Evolutionary conservation across 2,888 invertebrate genomes (phyloP), one percentile per base, ranked within the genome.

Genomic region (Girardia tigrina): DNA sequence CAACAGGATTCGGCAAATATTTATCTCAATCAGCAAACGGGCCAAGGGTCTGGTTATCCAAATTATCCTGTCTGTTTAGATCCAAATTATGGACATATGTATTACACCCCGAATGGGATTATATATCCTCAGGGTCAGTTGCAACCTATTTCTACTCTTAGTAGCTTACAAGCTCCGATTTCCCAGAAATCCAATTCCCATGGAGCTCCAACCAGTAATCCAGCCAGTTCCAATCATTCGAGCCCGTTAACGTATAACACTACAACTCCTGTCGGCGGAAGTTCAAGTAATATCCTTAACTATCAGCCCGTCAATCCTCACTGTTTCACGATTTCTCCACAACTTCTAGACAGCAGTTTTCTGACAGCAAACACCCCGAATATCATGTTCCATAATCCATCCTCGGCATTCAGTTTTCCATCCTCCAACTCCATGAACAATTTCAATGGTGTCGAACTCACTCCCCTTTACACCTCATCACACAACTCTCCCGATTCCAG

Each of bases 21-120:
- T 12, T 56, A 56, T 56, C 56, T 56, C n/a, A n/a, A 23, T 23
- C 56, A 56, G 23, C 56, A 56, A 56, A 56, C 56, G 6, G 56
- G 56, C n/a, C 56, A 56, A n/a, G 56, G 56, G 23, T 6, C 56
- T 2, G 56, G 56, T 20, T 56, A 56, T 56, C 23, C 56, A 4
- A 56, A 56, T 16, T 56, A 56, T 56, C 56, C 56, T 20, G 56
- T 56, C 4, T 56, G 56, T n/a, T 56, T 56, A 16, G 56, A 56
- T 56, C 56, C 56, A n/a, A 56, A 56, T 56, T 56, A 56, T n/a
- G 56, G 56, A 56, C n/a, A n/a, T 56, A 56, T 56, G 56, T 56
- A 56, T 16, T 56, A 56, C n/a, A 56, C 56, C 23, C 56, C 56
- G 23, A 56, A 56, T 23, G 56, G 56, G 23, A 23, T 56, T 2